These are phyloP conservation scores for Melinaea menophilus DNA, from an alignment of 2,888 invertebrate species.

Conservation along the genomic window DNA sequence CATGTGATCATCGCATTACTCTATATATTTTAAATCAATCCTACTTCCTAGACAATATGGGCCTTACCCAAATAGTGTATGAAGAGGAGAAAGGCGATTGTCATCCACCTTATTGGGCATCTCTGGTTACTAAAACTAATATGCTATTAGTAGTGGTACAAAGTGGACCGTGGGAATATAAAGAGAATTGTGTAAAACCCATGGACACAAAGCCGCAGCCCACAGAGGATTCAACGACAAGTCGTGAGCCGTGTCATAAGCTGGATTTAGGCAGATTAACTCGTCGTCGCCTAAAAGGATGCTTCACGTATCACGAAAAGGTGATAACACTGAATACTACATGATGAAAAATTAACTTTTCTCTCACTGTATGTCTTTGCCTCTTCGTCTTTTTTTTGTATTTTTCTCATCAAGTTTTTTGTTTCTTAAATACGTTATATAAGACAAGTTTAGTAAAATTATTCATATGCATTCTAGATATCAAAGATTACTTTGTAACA, in stretches of 20 bases:
- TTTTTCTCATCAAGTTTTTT: not conserved
- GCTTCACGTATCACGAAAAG: conserved; percentile 86
- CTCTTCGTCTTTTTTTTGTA: not conserved
- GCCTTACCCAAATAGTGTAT: conserved; percentile 49
- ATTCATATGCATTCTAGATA: too few species aligned
- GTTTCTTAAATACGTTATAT: too few species aligned
- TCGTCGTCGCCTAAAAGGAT: conserved; percentile 83
- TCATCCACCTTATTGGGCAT: conserved; percentile 79
- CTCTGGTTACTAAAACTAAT: conserved; percentile 87
- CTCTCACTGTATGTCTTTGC: too few species aligned
- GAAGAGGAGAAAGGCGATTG: conserved; percentile 53
- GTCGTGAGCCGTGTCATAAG: conserved; percentile 86
- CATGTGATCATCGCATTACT: conserved; percentile 85
- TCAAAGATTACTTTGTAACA: too few species aligned
- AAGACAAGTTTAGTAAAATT: too few species aligned
- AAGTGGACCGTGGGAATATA: conserved; percentile 44
- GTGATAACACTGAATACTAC: conserved; percentile 48
- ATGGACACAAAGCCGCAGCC: conserved; percentile 78
- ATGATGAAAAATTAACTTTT: too few species aligned
- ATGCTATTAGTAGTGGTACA: conserved; percentile 86
- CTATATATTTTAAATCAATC: conserved; percentile 83
- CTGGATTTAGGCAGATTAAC: conserved; percentile 82
- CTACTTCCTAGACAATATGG: conserved; percentile 61
- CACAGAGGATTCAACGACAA: conserved; percentile 56
- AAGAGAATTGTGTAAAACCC: conserved; percentile 66